Percentiles rank a stretch among this genome's conserved stretches.
Conservation (phyloP, 2,113 vertebrate species). For the Sander lucioperca region DNA sequence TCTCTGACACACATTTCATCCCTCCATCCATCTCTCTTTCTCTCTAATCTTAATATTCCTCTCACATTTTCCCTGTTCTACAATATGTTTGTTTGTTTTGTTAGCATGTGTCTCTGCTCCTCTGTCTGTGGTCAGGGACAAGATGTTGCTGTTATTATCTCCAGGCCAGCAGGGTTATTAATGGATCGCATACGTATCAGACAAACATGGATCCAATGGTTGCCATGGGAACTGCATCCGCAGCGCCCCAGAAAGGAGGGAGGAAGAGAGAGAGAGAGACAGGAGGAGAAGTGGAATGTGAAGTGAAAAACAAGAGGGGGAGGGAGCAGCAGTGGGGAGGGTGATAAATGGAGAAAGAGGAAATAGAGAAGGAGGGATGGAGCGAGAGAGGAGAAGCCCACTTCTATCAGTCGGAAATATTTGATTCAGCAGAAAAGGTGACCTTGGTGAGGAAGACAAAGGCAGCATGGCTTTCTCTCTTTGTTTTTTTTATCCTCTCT, state of each 20-base stretch:
- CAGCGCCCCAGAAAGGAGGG: slow-evolving; percentile 73
- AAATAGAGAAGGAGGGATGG: slow-evolving; percentile 54
- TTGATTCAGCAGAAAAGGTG: slow-evolving; percentile 83
- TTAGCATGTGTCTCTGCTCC: background rate
- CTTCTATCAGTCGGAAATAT: slow-evolving; percentile 72
- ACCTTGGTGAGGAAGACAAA: slow-evolving; percentile 82
- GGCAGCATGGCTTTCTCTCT: slow-evolving; percentile 39
- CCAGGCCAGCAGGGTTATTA: slow-evolving; percentile 79
- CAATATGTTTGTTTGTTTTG: background rate
- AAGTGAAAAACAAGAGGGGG: slow-evolving; percentile 57
- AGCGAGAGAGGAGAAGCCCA: slow-evolving; percentile 50
- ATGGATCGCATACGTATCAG: slow-evolving; percentile 79
- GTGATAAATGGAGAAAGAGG: slow-evolving; percentile 64
- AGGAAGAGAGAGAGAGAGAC: background rate
- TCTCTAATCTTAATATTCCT: background rate
- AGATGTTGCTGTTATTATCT: slow-evolving; percentile 73
- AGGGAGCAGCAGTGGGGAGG: slow-evolving; percentile 26
- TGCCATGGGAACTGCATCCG: slow-evolving; percentile 88
- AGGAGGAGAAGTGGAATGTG: slow-evolving; percentile 30
- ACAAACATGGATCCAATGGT: slow-evolving; percentile 80
- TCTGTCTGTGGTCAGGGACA: slow-evolving; percentile 46
- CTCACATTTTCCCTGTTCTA: background rate
- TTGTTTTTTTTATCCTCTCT: background rate
- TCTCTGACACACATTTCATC: background rate
- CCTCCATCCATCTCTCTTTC: background rate